Conservation (phyloP, 2,888 invertebrate genomes). For the Pachydiplax longipennis region DNA sequence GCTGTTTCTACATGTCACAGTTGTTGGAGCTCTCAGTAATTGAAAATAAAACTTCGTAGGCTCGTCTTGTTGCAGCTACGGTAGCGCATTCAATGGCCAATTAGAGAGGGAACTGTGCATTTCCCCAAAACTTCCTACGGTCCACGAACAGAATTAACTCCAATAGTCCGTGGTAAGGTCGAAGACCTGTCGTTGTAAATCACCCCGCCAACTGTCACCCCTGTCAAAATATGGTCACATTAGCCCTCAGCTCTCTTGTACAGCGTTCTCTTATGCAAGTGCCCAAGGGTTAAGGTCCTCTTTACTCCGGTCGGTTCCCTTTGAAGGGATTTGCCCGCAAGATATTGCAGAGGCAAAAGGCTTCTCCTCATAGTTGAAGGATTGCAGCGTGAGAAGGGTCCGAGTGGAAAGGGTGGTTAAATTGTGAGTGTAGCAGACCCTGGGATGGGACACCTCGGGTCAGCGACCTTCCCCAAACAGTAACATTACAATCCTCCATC, state of each 20-base stretch:
- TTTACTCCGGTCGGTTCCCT: not conserved
- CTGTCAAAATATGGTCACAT: not conserved
- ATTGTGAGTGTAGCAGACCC: not conserved
- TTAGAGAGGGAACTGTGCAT: too few relatives aligned
- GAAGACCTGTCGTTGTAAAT: not conserved
- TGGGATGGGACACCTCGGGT: not conserved
- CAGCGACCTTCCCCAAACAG: constrained; percentile 42
- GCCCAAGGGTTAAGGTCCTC: not conserved
- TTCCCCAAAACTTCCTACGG: not conserved
- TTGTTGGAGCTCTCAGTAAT: too few relatives aligned
- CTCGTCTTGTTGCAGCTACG: too few relatives aligned
- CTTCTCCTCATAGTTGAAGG: not conserved
- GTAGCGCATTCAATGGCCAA: too few relatives aligned
- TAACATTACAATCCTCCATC: constrained; percentile 23
- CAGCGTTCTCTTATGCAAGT: not conserved
- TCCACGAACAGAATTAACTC: not conserved
- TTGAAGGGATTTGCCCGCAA: not conserved
- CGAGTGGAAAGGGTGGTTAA: not conserved
- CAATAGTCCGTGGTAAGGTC: not conserved
- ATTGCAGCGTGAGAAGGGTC: not conserved
- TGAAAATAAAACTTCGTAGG: too few relatives aligned
- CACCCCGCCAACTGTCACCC: not conserved
- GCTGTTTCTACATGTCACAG: too few relatives aligned
- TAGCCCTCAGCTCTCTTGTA: not conserved
- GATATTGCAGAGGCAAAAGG: not conserved